phyloP scores from a whole-genome alignment of 2,113 vertebrate species.

The Odocoileus virginianus region DNA sequence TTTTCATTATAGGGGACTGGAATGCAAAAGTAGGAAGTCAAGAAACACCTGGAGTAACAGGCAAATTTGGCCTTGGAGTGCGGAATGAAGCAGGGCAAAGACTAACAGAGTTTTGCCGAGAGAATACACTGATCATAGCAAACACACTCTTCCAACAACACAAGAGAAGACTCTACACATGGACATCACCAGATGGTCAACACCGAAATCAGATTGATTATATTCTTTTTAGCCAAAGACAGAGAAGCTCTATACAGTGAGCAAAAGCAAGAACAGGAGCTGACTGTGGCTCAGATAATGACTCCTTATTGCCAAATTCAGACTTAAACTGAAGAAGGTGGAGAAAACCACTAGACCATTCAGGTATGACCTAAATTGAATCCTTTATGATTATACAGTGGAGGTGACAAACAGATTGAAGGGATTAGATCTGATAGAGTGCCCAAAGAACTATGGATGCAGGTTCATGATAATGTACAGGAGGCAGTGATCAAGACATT shows the following conservation, averaged over 20 bases:
- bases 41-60: background rate
- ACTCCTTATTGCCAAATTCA: background rate
- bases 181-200: background rate
- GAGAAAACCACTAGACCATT: background rate
- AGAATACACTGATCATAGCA: background rate
- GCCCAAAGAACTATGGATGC: background rate
- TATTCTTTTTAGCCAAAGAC: background rate
- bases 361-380: background rate
- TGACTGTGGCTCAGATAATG: background rate
- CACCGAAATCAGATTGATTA: background rate
- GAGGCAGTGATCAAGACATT: background rate
- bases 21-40: background rate
- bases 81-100: background rate
- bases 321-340: background rate
- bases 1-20: background rate
- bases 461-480: background rate
- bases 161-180: background rate
- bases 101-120: background rate
- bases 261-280: background rate
- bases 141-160: background rate
- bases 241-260: background rate
- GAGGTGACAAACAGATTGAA: background rate
- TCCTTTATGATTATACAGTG: background rate
- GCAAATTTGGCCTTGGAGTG: background rate
- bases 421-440: background rate